These are phyloP conservation scores for Coregonus suidteri DNA, from an alignment of 2,797 vertebrate species.

Conservation along the genomic window DNA sequence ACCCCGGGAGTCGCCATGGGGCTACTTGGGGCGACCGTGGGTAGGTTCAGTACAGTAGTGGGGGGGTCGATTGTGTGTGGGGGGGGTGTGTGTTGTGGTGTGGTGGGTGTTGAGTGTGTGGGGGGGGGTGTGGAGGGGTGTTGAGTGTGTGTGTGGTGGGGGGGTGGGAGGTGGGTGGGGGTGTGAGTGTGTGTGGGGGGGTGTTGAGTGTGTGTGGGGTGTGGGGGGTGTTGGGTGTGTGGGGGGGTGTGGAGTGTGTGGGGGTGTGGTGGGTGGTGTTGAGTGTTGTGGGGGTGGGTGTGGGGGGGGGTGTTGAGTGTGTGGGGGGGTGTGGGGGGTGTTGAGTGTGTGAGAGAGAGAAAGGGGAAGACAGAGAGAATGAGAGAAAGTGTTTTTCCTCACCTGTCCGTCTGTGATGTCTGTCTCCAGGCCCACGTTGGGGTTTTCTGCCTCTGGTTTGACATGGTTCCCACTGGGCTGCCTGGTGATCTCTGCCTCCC, in stretches of 20 bases:
- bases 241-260: background rate
- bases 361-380: background rate
- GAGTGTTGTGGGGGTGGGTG: slow-evolving; percentile 17
- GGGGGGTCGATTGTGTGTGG: too few species aligned
- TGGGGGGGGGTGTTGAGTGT: too few species aligned
- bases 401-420: background rate
- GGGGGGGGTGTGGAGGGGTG: too few species aligned
- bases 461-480: slow-evolving; percentile 70
- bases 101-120: slow-evolving; percentile 12
- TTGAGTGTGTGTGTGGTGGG: too few species aligned
- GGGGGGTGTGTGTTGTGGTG: background rate
- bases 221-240: too few species aligned
- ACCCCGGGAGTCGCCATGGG: background rate
- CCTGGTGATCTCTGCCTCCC: slow-evolving; percentile 30
- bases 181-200: too few species aligned
- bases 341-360: slow-evolving; percentile 9
- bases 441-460: slow-evolving; percentile 61
- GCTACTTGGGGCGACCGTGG: background rate
- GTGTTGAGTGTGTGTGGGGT: background rate
- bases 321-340: slow-evolving; percentile 8
- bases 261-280: background rate
- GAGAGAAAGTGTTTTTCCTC: background rate
- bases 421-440: slow-evolving; percentile 23
- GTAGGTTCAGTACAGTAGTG: background rate
- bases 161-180: too few species aligned